These are phyloP conservation scores for Gobius niger DNA, from an alignment of 2,113 vertebrate genomes.

Conservation along the genomic window DNA sequence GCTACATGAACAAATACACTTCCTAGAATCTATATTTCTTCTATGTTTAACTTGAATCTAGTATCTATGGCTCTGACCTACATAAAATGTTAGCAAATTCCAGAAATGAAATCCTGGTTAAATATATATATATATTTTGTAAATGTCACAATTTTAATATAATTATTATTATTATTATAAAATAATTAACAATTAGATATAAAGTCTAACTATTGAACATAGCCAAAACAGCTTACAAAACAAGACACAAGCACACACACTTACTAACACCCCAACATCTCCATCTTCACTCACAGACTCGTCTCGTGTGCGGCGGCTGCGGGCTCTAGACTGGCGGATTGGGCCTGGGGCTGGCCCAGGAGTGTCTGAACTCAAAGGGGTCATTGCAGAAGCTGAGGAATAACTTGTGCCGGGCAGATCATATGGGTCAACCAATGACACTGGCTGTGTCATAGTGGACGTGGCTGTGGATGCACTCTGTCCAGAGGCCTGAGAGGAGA, in stretches of 20 bases:
- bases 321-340: constrained; percentile 77
- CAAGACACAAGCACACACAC: constrained; percentile 65
- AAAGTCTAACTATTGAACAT: not conserved
- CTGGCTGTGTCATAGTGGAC: constrained; percentile 76
- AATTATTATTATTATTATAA: not conserved
- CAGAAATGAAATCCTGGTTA: too few species aligned
- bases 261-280: constrained; percentile 77
- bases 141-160: too few species aligned
- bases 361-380: constrained; percentile 68
- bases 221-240: constrained; percentile 25
- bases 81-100: too few species aligned
- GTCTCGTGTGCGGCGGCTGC: constrained; percentile 83
- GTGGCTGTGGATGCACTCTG: constrained; percentile 75
- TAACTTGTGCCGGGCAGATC: constrained; percentile 91
- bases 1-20: not conserved
- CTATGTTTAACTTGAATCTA: too few species aligned
- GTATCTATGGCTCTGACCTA: too few species aligned
- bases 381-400: constrained; percentile 78
- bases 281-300: constrained; percentile 87
- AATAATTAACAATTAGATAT: not conserved
- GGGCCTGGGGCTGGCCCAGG: constrained; percentile 77
- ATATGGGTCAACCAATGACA: constrained; percentile 85
- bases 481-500: constrained; percentile 92
- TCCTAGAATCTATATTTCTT: too few species aligned
- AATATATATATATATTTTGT: too few species aligned